Conservation (phyloP, 35 echinoderm and acorn worm genomes). For the Heliocidaris tuberculata region DNA sequence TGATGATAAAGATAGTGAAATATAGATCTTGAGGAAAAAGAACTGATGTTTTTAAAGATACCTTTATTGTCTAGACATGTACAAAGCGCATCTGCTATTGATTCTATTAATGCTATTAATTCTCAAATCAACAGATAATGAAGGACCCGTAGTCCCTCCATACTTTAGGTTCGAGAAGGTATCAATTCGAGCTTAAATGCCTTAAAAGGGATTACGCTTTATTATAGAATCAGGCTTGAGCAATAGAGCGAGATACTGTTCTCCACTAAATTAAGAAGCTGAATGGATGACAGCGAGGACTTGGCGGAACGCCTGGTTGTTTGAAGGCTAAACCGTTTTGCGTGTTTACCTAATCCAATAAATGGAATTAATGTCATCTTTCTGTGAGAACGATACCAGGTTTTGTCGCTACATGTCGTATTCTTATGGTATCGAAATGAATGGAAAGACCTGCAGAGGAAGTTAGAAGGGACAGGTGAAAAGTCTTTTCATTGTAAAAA, state of each 20-base stretch:
- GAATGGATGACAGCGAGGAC: background rate
- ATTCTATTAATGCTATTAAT: background rate
- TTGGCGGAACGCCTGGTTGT: background rate
- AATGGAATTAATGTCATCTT: slow-evolving; percentile 17
- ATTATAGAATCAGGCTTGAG: background rate
- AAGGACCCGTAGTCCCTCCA: background rate
- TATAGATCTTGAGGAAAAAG: background rate
- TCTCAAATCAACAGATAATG: background rate
- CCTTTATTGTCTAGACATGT: background rate
- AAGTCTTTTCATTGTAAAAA: background rate
- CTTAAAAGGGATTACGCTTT: background rate
- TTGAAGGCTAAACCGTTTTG: background rate
- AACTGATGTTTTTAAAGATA: background rate
- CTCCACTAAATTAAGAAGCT: no score
- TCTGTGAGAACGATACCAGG: background rate
- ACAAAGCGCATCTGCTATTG: background rate
- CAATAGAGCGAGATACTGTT: background rate
- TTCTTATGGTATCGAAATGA: no score
- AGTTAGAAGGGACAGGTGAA: background rate
- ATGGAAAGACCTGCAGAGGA: background rate
- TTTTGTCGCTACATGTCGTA: background rate
- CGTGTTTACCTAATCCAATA: background rate
- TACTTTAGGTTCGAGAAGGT: background rate
- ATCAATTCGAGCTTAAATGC: background rate
- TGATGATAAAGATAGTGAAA: background rate